These are phyloP conservation scores for Drosophila santomea DNA, from an alignment of 1,140 invertebrate species.

Conservation along the genomic window DNA sequence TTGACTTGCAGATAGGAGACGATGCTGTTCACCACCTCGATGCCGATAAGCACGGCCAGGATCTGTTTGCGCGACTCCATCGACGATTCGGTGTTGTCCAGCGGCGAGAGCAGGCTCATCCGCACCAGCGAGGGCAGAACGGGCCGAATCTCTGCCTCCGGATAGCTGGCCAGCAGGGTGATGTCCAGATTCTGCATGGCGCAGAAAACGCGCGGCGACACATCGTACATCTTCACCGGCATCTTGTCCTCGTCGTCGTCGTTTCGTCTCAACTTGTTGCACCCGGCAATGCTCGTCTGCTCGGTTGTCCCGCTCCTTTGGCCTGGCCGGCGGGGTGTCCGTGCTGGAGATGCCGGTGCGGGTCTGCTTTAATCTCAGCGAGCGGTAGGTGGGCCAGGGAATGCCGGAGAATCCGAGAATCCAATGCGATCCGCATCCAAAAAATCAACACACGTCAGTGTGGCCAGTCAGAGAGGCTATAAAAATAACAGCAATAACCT, in stretches of 20 bases:
- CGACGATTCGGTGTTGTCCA: constrained; percentile 94
- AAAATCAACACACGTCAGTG: no score
- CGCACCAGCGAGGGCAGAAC: constrained; percentile 96
- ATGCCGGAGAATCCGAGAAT: constrained; percentile 1
- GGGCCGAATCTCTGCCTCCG: constrained; percentile 91
- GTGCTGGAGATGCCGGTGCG: constrained; percentile 1
- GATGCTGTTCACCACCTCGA: constrained; percentile 97
- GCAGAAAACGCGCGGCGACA: constrained; percentile 87
- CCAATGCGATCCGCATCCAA: background rate
- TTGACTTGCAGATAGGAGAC: constrained; percentile 97
- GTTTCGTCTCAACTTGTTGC: constrained; percentile 6
- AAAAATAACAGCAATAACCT: no score
- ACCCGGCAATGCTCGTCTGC: background rate
- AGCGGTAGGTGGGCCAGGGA: background rate
- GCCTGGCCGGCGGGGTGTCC: background rate
- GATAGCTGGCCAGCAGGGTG: constrained; percentile 88
- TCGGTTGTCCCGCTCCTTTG: background rate
- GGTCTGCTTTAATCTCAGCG: background rate
- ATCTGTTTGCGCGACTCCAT: constrained; percentile 94
- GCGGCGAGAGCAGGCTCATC: constrained; percentile 95
- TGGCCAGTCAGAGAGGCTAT: no score
- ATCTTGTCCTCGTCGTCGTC: background rate
- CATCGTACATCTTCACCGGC: constrained; percentile 71
- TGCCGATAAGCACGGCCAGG: constrained; percentile 93
- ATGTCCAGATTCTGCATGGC: constrained; percentile 93